Evolutionary conservation across 2,888 invertebrate genomes (phyloP), one percentile per base, ranked within the genome.

Genomic region (Eubasilissa splendida): DNA sequence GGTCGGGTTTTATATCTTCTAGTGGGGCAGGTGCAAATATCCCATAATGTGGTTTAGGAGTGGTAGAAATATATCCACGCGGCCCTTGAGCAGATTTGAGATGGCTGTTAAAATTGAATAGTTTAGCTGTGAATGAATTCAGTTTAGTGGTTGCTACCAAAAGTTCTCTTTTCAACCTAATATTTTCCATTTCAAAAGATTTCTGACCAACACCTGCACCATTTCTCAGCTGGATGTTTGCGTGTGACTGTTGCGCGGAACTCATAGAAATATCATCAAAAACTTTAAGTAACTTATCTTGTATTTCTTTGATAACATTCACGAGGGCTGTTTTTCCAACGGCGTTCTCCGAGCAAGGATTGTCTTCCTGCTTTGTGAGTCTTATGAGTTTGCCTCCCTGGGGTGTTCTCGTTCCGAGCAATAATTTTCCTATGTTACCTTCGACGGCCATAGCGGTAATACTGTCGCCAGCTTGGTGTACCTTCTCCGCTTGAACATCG

Each of bases 391-490:
- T 22, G 22, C 22, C 22, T 22, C 22, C 22, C 22, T 22, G 22
- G 22, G 54, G 11, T 7, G 73, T 56, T 56, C 22, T 73, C 9
- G 31, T 53, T 22, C 73, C 73, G 4, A 73, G 56, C 4, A 73
- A 9, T 22, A 73, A 9, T 14, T 53, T 73, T 9, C 8, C 22
- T 14, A 22, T 1, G 4, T 14, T 53, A 4, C 10, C 33, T 8
- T 73, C 56, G 7, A 73, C 54, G 7, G 73, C 73, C 22, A 73
- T 14, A n/a, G 73, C 73, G 12, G 73, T 56, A 11, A 73, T 73
- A 12, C 31, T n/a, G 33, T 53, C 31, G 4, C 73, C 73, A 11
- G 56, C 54, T 56, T 73, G 11, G 1, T 53, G 50, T 31, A 56
- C 31, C 9, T 12, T 56, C 22, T 73, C 73, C 7, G 73, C 73